Base-by-base conservation (phyloP, 2,888 invertebrate species). In the Agriopis aurantiaria region DNA sequence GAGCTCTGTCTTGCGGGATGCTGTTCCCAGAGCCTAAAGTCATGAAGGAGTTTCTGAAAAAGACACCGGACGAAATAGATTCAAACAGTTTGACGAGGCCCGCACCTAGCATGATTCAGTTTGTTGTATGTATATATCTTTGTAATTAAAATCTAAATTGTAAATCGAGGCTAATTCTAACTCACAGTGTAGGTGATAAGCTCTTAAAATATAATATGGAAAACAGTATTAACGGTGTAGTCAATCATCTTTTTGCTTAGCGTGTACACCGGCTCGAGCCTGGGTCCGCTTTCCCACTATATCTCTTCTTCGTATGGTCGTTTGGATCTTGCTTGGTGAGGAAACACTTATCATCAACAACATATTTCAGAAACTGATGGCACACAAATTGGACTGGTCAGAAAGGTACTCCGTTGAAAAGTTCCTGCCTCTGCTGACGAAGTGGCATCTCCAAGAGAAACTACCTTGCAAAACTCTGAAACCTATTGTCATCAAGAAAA, bases 341-440 rank as follows among this genome's bases (percentile, higher is more conserved):
- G 7, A 49, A 49, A 49, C n/a, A 49, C 7, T 33, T 1, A 23
- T 10, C 9, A 57, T 8, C 8, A 55, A 12, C n/a, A 41, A 10
- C n/a, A 11, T 75, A 65, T 88, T 90, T 58, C 82, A 97, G 97
- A 95, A 95, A 87, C 95, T 97, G 75, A 95, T 97, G 89, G 93
- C 94, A 0, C 92, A 91, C 69, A 95, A 96, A 79, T 85, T 98
- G 63, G 95, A 95, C 75, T 98, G 98, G 98, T 95, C 96, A 3
- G 96, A 96, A 81, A 94, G 96, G 45, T 97, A 98, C 84, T 95
- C 96, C 51, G 96, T 97, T 74, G 96, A 96, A 80, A 98, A 97
- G 86, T 96, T 97, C 76, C 91, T 97, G 68, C 97, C 97, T 0
- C 84, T 98, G 55, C 85, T 97, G 33, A 97, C 97, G 0, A 95